Evolutionary conservation across 2,888 invertebrate genomes (phyloP).

Genomic region (Pyrrhopygopsis socrates): DNA sequence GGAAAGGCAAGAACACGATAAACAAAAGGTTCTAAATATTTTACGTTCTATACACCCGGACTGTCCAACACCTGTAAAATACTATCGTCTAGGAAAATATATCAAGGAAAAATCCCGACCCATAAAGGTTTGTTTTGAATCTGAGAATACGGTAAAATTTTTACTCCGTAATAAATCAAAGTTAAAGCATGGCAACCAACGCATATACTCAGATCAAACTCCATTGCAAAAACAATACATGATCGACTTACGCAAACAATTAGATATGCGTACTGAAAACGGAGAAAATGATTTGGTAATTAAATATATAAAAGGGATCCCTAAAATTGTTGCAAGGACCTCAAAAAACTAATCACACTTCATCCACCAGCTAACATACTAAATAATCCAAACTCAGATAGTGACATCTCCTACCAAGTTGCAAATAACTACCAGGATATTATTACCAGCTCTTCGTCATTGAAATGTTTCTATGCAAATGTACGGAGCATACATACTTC

Average conservation of each 20-base stretch:
- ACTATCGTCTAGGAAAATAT: constrained; percentile 7
- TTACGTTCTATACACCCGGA: not conserved
- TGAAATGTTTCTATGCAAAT: constrained; percentile 27
- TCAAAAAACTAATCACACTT: not conserved
- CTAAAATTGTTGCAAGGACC: not conserved
- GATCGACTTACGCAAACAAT: constrained; percentile 38
- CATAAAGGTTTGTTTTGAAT: constrained; percentile 27
- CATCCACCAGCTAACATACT: not conserved
- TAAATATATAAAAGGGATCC: not conserved
- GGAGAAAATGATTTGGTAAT: not conserved
- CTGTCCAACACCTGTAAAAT: not conserved
- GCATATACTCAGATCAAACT: constrained; percentile 77
- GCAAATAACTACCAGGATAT: not conserved
- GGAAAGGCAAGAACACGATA: not conserved
- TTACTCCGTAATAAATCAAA: constrained; percentile 74
- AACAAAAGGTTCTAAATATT: not conserved
- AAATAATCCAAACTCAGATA: not conserved
- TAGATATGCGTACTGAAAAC: constrained; percentile 13
- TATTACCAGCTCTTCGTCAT: not conserved
- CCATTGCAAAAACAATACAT: constrained; percentile 73
- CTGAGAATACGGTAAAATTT: constrained; percentile 34
- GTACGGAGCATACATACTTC: constrained; percentile 74
- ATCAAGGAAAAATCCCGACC: not conserved
- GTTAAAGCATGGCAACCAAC: constrained; percentile 49
- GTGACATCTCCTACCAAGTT: not conserved